Percentiles rank a stretch among this genome's conserved stretches.
phyloP scores from a whole-genome alignment of 35 echinoderm and acorn worm species.

The Apostichopus parvimensis region DNA sequence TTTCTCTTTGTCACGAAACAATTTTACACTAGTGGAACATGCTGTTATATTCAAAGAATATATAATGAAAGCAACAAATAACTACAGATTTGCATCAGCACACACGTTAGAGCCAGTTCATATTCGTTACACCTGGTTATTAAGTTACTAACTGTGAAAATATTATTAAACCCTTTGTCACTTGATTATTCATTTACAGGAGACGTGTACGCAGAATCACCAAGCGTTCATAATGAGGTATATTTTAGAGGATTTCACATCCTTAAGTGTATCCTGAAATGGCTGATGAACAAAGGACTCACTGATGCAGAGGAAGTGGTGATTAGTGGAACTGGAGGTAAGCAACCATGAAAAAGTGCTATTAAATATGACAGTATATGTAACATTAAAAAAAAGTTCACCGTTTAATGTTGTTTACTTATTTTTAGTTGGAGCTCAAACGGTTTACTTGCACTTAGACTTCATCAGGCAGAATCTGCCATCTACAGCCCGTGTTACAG shows the following conservation, averaged over 20 bases:
- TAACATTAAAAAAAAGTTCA: background rate
- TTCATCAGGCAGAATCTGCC: constrained; percentile 38
- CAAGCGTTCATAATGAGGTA: background rate
- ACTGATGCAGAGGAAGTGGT: constrained; percentile 47
- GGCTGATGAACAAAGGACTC: constrained; percentile 39
- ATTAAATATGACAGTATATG: background rate
- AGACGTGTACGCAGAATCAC: constrained; percentile 7
- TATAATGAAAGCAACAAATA: no score
- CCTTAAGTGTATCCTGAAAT: constrained; percentile 31
- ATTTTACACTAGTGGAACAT: no score
- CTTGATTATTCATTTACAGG: background rate
- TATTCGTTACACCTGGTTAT: no score
- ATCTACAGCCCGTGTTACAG: background rate
- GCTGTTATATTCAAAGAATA: no score
- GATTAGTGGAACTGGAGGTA: constrained; percentile 66
- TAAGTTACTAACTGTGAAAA: no score
- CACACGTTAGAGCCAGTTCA: no score
- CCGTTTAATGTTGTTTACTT: background rate
- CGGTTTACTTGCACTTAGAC: constrained; percentile 64
- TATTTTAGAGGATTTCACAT: constrained; percentile 19
- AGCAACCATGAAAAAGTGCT: background rate
- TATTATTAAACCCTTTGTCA: no score
- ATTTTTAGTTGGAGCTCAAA: constrained; percentile 57
- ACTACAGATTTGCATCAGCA: no score
- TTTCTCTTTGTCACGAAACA: no score